Evolutionary conservation across 1,140 invertebrate genomes (phyloP).

Genomic region (Philopotamus ludificatus): DNA sequence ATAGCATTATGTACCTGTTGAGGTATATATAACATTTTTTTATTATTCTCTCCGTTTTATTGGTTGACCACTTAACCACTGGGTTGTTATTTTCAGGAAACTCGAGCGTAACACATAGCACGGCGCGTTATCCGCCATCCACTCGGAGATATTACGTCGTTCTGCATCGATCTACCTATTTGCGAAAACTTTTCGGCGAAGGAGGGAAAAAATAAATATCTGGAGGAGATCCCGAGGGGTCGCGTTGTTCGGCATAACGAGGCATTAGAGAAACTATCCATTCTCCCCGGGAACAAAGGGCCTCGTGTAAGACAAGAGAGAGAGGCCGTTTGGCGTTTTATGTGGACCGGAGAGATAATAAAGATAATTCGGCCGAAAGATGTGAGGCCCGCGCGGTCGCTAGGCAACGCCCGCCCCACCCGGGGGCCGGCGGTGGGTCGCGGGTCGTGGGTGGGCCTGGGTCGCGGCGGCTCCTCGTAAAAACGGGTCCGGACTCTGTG

Average conservation of each 20-base stretch:
- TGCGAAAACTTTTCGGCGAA: too few species aligned
- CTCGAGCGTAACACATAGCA: too few species aligned
- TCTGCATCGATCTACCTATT: too few species aligned
- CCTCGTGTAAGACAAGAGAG: slow-evolving; percentile 12
- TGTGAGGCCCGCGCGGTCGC: slow-evolving; percentile 28
- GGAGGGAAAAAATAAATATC: too few species aligned
- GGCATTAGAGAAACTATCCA: slow-evolving; percentile 27
- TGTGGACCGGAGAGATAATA: slow-evolving; percentile 32
- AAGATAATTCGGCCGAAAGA: slow-evolving; percentile 27
- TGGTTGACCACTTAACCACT: too few species aligned
- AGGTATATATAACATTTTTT: too few species aligned
- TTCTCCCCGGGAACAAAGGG: slow-evolving; percentile 23
- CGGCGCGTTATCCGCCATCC: too few species aligned
- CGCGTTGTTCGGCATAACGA: slow-evolving; percentile 26
- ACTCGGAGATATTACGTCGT: too few species aligned
- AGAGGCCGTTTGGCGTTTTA: slow-evolving; percentile 26
- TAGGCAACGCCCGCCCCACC: neutral
- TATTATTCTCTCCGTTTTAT: too few species aligned
- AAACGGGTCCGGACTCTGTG: too few species aligned
- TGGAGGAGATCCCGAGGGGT: slow-evolving; percentile 3
- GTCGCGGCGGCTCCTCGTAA: slow-evolving; percentile 9
- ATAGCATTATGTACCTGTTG: too few species aligned
- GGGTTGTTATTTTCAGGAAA: too few species aligned
- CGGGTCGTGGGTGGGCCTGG: neutral
- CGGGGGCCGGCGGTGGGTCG: neutral